Conservation (phyloP, 2,888 invertebrate genomes). For the Unio pictorum region DNA sequence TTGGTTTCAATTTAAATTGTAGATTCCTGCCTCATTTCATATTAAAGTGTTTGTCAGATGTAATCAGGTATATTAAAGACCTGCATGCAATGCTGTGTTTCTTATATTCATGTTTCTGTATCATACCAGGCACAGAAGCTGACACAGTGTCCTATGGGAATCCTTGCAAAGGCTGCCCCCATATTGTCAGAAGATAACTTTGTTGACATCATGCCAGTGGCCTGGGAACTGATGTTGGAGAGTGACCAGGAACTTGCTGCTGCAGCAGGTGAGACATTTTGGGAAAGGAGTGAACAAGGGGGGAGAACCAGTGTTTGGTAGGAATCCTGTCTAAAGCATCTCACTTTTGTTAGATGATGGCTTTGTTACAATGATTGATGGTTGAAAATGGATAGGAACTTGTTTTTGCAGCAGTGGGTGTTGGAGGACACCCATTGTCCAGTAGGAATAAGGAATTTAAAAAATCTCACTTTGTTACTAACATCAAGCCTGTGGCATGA, state of each 20-base stretch:
- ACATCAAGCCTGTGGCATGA: constrained; percentile 1
- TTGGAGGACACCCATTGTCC: too few relatives aligned
- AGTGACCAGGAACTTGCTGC: constrained; percentile 79
- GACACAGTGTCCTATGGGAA: constrained; percentile 82
- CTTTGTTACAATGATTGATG: too few relatives aligned
- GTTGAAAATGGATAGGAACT: too few relatives aligned
- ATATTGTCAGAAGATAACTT: constrained; percentile 88
- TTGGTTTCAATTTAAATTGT: too few relatives aligned
- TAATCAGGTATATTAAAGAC: not conserved
- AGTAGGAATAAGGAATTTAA: too few relatives aligned
- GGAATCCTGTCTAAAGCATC: not conserved
- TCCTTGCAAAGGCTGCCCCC: constrained; percentile 68
- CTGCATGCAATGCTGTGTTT: not conserved
- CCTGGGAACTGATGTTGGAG: constrained; percentile 96
- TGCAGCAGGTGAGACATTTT: constrained; percentile 70
- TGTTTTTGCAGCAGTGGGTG: too few relatives aligned
- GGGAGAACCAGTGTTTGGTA: not conserved
- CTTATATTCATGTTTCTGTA: not conserved
- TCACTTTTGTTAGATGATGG: not conserved
- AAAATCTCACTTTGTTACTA: too few relatives aligned
- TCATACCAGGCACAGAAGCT: constrained; percentile 83
- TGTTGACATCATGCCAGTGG: constrained; percentile 88
- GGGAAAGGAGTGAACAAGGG: too few relatives aligned
- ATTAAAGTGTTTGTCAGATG: not conserved
- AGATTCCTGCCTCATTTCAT: not conserved